phyloP scores from a whole-genome alignment of 2,888 invertebrate species.

The Siphonodentalium dalli region DNA sequence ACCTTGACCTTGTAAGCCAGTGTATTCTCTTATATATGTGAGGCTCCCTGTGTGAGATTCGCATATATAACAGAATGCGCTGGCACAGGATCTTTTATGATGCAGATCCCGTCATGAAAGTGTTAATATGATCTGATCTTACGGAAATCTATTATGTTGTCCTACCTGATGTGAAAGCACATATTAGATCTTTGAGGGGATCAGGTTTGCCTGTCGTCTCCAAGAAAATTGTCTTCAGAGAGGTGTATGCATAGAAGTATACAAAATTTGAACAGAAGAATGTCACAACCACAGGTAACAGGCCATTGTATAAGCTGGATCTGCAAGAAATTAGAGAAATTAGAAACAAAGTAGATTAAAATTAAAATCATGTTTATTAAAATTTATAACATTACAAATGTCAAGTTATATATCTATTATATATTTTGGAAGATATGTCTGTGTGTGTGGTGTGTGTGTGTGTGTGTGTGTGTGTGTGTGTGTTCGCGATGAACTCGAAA shows the following conservation, averaged over 20 bases:
- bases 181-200: conserved; percentile 76
- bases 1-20: too few species aligned
- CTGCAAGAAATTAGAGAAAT: conserved; percentile 46
- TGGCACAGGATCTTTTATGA: too few species aligned
- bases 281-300: conserved; percentile 83
- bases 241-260: conserved; percentile 93
- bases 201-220: conserved; percentile 71
- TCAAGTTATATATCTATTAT: not conserved
- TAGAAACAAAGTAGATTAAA: not conserved
- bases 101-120: too few species aligned
- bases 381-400: not conserved
- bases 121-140: too few species aligned
- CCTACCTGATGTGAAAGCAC: conserved; percentile 80
- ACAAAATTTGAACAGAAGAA: conserved; percentile 89
- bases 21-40: too few species aligned
- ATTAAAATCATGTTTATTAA: not conserved
- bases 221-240: conserved; percentile 73
- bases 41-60: too few species aligned
- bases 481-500: too few species aligned
- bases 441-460: too few species aligned
- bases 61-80: too few species aligned
- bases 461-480: too few species aligned
- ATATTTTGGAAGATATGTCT: too few species aligned
- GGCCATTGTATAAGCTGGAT: conserved; percentile 76
- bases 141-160: too few species aligned